Evolutionary conservation across 2,888 invertebrate genomes (phyloP).

Genomic region (Ophion costatus): DNA sequence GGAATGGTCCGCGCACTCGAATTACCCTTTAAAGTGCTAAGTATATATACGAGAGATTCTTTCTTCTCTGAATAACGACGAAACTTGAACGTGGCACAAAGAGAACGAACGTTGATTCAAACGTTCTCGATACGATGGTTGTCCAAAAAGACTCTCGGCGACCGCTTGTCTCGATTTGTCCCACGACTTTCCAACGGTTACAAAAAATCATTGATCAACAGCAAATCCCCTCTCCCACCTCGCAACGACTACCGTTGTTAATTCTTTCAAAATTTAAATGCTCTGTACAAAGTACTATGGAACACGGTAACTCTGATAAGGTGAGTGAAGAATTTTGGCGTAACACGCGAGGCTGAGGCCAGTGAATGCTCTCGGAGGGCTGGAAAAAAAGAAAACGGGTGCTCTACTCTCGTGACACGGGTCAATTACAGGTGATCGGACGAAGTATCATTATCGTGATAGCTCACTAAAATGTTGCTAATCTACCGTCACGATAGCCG

Average conservation of each 20-base stretch:
- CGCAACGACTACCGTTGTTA: not conserved
- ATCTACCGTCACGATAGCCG: not conserved
- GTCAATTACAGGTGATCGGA: constrained; percentile 49
- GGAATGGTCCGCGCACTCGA: constrained; percentile 56
- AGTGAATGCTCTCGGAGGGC: not conserved
- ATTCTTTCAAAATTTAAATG: not conserved
- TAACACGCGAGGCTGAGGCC: not conserved
- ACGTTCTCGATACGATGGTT: constrained; percentile 30
- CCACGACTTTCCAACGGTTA: not conserved
- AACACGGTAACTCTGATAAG: not conserved
- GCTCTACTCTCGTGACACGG: not conserved
- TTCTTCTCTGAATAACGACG: constrained; percentile 31
- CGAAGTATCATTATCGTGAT: not conserved
- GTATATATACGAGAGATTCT: constrained; percentile 51
- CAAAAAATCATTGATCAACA: constrained; percentile 9
- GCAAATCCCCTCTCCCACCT: not conserved
- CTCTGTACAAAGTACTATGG: not conserved
- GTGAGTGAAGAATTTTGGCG: not conserved
- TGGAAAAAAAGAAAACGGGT: not conserved
- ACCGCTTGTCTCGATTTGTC: constrained; percentile 17
- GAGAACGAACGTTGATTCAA: constrained; percentile 44
- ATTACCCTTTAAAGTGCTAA: constrained; percentile 62
- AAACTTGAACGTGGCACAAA: constrained; percentile 51
- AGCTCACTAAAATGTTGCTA: not conserved
- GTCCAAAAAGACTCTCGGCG: constrained; percentile 16